Evolutionary conservation across 2,113 vertebrate species (phyloP).

Genomic region (Conger conger): DNA sequence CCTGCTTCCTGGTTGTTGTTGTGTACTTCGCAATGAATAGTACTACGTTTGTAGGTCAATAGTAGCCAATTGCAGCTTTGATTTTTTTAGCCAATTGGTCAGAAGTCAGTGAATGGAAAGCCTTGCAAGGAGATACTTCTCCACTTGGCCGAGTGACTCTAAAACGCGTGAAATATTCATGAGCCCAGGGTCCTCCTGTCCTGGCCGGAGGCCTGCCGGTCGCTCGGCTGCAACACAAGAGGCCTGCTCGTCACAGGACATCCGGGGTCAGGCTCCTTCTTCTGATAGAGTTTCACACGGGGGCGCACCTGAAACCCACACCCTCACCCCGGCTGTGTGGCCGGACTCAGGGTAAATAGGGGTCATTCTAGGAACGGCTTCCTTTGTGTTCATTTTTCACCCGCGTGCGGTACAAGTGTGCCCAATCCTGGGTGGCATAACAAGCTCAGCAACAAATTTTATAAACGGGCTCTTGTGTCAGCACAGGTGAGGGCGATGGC

Average conservation of each 20-base stretch:
- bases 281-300: constrained; percentile 34
- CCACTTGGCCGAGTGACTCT: background rate
- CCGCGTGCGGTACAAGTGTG: background rate
- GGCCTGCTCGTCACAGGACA: background rate
- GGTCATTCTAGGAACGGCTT: background rate
- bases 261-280: constrained; percentile 22
- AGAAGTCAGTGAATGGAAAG: background rate
- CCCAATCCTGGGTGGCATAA: background rate
- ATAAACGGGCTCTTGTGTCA: background rate
- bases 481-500: background rate
- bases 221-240: background rate
- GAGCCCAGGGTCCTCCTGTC: background rate
- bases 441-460: background rate
- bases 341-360: constrained; percentile 4
- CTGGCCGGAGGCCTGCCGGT: background rate
- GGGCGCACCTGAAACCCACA: constrained; percentile 35
- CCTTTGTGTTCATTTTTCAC: background rate
- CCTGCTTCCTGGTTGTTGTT: background rate
- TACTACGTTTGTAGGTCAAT: background rate
- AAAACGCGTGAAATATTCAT: constrained; percentile 28
- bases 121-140: background rate
- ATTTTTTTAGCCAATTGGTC: constrained; percentile 8
- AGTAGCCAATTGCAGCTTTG: background rate
- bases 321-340: background rate
- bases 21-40: too few relatives aligned